Evolutionary conservation across 2,113 vertebrate genomes (phyloP).

Genomic region (Macrotis lagotis): DNA sequence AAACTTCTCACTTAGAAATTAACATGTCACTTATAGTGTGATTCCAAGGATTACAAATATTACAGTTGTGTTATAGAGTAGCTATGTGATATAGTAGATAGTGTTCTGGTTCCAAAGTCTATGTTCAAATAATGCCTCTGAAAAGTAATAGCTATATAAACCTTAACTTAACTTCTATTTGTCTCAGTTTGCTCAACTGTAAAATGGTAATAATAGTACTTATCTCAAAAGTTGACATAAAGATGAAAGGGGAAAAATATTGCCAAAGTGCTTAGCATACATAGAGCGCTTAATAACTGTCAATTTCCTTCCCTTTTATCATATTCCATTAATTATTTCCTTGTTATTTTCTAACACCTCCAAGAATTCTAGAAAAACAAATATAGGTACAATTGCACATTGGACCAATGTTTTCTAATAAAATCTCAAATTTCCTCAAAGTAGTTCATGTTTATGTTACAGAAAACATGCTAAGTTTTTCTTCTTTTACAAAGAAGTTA

Average conservation of each 20-base stretch:
- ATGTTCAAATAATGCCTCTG: background rate
- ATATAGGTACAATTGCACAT: background rate
- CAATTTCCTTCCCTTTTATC: background rate
- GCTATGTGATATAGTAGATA: background rate
- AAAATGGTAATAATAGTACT: background rate
- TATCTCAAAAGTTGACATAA: background rate
- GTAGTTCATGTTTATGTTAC: background rate
- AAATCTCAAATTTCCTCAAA: background rate
- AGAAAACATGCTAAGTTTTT: background rate
- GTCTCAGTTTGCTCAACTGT: background rate
- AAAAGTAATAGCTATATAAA: background rate
- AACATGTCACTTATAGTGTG: background rate
- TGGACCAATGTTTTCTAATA: background rate
- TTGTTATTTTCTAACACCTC: background rate
- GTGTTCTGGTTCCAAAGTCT: background rate
- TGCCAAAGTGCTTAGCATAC: background rate
- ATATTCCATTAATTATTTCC: background rate
- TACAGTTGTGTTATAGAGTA: background rate
- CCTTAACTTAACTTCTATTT: background rate
- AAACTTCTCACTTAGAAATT: background rate
- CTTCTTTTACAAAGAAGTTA: background rate
- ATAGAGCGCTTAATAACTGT: background rate
- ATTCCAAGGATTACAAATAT: background rate
- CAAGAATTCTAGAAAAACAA: background rate
- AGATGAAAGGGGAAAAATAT: background rate